phyloP scores from a whole-genome alignment of 2,797 vertebrate genomes.

The Carcharodon carcharias region DNA sequence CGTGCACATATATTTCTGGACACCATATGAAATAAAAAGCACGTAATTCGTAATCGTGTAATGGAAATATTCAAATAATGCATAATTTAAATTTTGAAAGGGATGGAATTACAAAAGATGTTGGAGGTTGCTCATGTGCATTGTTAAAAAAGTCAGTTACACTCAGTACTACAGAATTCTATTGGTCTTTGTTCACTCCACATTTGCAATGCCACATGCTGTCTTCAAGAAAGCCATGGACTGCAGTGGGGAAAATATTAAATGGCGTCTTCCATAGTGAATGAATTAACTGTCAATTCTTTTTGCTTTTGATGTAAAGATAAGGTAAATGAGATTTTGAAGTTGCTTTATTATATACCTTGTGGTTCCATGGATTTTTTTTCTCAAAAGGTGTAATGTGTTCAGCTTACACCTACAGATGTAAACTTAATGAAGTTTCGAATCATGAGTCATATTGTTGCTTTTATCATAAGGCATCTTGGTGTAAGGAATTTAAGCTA shows the following conservation, averaged over 20 bases:
- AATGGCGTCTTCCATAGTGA: neutral
- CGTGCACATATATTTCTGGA: neutral
- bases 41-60: neutral
- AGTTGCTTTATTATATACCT: neutral
- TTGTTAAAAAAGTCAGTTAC: neutral
- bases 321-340: neutral
- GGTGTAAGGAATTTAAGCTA: neutral
- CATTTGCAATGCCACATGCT: neutral
- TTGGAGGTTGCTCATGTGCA: neutral
- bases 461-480: neutral
- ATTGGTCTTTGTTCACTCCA: neutral
- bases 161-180: neutral
- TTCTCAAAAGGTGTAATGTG: neutral
- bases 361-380: neutral
- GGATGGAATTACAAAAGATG: neutral
- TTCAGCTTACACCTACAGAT: neutral
- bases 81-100: neutral
- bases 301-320: neutral
- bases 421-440: neutral
- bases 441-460: neutral
- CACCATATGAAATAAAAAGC: neutral
- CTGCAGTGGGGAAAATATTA: neutral
- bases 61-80: neutral
- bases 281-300: neutral
- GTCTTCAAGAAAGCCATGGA: neutral